Evolutionary conservation across 2,888 invertebrate genomes (phyloP).

Genomic region (Diploptera punctata): DNA sequence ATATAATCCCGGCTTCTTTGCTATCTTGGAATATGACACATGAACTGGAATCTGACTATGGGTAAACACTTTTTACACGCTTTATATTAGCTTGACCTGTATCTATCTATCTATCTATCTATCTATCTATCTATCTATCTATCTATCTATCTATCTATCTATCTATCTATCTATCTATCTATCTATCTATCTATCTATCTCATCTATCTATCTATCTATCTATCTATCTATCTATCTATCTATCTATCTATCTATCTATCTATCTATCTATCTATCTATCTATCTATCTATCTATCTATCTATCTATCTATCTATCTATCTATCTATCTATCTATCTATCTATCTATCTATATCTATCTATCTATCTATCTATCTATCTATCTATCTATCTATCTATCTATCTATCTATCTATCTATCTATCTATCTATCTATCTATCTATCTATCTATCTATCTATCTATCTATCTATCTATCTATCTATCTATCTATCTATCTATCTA

Average conservation of each 20-base stretch:
- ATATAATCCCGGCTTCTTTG: too few species aligned
- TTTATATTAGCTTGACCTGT: too few species aligned
- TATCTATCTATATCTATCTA: too few species aligned
- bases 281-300: not conserved
- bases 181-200: not conserved
- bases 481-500: not conserved
- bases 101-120: not conserved
- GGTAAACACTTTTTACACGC: too few species aligned
- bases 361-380: too few species aligned
- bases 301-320: not conserved
- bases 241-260: not conserved
- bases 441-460: not conserved
- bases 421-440: not conserved
- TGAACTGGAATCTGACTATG: too few species aligned
- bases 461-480: not conserved
- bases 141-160: not conserved
- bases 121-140: not conserved
- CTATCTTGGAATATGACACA: too few species aligned
- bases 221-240: not conserved
- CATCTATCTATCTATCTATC: not conserved
- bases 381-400: not conserved
- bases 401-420: not conserved
- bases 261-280: not conserved
- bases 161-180: not conserved
- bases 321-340: not conserved